These are phyloP conservation scores for Volucella inanis DNA, from an alignment of 2,888 invertebrate species.

Conservation along the genomic window DNA sequence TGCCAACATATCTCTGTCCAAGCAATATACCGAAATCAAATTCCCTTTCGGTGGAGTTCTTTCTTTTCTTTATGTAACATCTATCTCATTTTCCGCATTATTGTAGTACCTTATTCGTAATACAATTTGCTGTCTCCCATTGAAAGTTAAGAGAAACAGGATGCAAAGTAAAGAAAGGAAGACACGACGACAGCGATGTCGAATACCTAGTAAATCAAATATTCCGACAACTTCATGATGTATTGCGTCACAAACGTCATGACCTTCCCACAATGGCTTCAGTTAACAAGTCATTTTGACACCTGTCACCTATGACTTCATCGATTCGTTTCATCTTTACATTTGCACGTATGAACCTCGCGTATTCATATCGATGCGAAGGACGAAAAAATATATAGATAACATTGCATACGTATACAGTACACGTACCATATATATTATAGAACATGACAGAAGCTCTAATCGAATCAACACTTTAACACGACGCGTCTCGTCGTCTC, in stretches of 20 bases:
- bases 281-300: constrained; percentile 22
- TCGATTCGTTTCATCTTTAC: constrained; percentile 6
- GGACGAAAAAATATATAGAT: constrained; percentile 1
- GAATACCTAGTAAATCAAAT: constrained; percentile 27
- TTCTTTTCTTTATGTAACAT: neutral
- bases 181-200: constrained; percentile 7
- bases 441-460: constrained; percentile 7
- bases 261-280: constrained; percentile 2
- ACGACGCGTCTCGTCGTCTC: constrained; percentile 18
- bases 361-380: neutral
- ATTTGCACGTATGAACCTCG: neutral
- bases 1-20: too few species aligned
- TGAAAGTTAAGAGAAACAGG: constrained; percentile 5
- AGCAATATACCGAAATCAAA: too few species aligned
- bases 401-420: too few species aligned
- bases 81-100: neutral
- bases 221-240: constrained; percentile 42
- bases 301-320: constrained; percentile 37
- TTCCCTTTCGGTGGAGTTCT: too few species aligned
- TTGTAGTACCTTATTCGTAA: neutral
- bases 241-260: constrained; percentile 7
- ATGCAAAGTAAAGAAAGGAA: constrained; percentile 19
- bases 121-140: neutral
- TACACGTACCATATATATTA: too few species aligned
- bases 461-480: constrained; percentile 50